Base-by-base conservation (phyloP, 2,113 vertebrate genomes). In the Electrona antarctica region DNA sequence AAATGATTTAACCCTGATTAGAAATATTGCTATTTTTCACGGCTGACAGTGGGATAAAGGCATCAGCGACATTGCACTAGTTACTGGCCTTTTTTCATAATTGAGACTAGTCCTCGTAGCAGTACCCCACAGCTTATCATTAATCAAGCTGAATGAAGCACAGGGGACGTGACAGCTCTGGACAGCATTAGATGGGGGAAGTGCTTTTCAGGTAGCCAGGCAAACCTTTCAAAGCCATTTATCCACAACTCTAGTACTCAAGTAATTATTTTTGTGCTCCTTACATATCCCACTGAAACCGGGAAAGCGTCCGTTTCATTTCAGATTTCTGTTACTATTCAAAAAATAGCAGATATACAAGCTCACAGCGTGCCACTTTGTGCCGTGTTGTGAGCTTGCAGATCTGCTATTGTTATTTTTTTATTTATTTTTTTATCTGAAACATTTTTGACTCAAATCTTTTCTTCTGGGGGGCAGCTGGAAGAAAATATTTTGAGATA, bases 11-110 rank as follows among this genome's bases (percentile, higher is more conserved):
- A 94, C 90, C 90, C 73, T 96, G 95, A 97, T 97, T 96, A 94
- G 94, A 96, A 98, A 96, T 97, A 97, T 99, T 96, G 94, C 91
- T 92, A 96, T 97, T 97, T 97, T 95, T 97, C 95, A 96, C 86
- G 87, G 92, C 92, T 96, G 95, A 97, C 96, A 96, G 93, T 94
- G 95, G 94, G 95, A 96, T 95, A 95, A 96, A 95, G 94, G 96
- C 95, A 95, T 97, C 94, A 95, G 96, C 95, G 95, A 88, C 96
- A 96, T 95, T 96, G 94, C 96, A 95, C 94, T 95, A 95, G 95
- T 96, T 97, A 96, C 95, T 95, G 33, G 94, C 93, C 94, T 95
- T 91, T 95, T 41, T 96, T 96, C 94, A 97, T 98, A 98, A 99
- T 98, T 98, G 97, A 97, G 96, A 95, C 94, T 94, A 96, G 95